Percentiles rank a stretch among this genome's conserved stretches.
Evolutionary conservation across 2,888 invertebrate genomes (phyloP).

Genomic region (Eupithecia dodoneata): DNA sequence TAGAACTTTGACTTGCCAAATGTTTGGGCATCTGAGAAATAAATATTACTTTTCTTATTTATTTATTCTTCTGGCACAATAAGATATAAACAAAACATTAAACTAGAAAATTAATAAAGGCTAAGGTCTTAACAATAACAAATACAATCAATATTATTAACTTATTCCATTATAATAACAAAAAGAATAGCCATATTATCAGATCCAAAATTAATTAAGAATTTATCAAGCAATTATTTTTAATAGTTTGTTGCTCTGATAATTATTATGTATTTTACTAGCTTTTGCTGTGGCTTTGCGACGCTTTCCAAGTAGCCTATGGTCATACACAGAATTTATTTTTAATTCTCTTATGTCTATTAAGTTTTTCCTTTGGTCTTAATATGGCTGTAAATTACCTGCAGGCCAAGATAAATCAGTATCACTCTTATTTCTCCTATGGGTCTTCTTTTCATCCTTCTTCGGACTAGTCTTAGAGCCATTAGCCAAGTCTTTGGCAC

Average conservation of each 20-base stretch:
- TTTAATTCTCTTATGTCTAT: background rate
- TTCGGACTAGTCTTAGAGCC: slow-evolving; percentile 73
- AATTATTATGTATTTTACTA: too few species aligned
- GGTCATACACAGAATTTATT: too few species aligned
- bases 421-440: slow-evolving; percentile 89
- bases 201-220: background rate
- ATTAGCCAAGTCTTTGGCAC: slow-evolving; percentile 73
- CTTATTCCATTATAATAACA: background rate
- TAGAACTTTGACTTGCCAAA: slow-evolving; percentile 87
- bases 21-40: slow-evolving; percentile 68
- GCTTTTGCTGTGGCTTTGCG: too few species aligned
- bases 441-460: slow-evolving; percentile 81
- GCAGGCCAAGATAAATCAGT: slow-evolving; percentile 88
- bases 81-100: too few species aligned
- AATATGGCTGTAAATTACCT: slow-evolving; percentile 59
- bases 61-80: too few species aligned
- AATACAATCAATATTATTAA: too few species aligned
- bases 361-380: background rate
- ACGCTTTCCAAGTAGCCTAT: too few species aligned
- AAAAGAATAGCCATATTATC: background rate
- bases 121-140: too few species aligned
- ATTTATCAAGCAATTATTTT: background rate
- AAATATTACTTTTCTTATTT: background rate
- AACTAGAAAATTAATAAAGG: too few species aligned
- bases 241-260: background rate